A percentile compares a stretch with the other conserved stretches of the same genome.
Evolutionary conservation across 2,797 vertebrate genomes (phyloP).

Genomic region (Chromis chromis): DNA sequence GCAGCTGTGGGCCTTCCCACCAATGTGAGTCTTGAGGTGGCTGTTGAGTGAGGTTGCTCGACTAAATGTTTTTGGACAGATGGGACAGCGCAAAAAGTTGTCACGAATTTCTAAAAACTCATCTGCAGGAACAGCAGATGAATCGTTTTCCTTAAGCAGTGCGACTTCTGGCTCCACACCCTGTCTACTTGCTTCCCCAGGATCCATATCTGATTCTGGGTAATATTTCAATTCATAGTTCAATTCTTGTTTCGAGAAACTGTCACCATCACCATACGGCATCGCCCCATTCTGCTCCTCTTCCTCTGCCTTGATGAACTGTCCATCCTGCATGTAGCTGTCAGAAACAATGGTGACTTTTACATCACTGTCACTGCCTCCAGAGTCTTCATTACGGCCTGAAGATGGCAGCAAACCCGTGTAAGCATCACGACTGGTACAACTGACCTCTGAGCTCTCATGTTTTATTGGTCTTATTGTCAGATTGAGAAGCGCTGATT

Average conservation of each 20-base stretch:
- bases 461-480: conserved; percentile 62
- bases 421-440: conserved; percentile 39
- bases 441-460: conserved; percentile 58
- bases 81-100: conserved; percentile 68
- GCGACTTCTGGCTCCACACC: conserved; percentile 21
- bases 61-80: conserved; percentile 77
- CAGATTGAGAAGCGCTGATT: conserved; percentile 60
- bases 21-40: conserved; percentile 79
- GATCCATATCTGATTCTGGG: conserved; percentile 27
- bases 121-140: conserved; percentile 1
- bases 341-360: conserved; percentile 69
- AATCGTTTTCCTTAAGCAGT: not conserved
- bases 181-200: not conserved
- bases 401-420: conserved; percentile 26
- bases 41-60: conserved; percentile 68
- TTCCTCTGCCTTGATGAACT: conserved; percentile 53
- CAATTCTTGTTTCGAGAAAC: conserved; percentile 32
- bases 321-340: conserved; percentile 53
- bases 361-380: conserved; percentile 49
- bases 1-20: conserved; percentile 83
- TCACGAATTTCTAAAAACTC: conserved; percentile 35
- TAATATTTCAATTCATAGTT: conserved; percentile 31
- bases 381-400: conserved; percentile 28
- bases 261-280: conserved; percentile 4
- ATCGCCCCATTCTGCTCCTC: conserved; percentile 43